Conservation (phyloP, 2,797 vertebrate species). For the Chrysocyon brachyurus region DNA sequence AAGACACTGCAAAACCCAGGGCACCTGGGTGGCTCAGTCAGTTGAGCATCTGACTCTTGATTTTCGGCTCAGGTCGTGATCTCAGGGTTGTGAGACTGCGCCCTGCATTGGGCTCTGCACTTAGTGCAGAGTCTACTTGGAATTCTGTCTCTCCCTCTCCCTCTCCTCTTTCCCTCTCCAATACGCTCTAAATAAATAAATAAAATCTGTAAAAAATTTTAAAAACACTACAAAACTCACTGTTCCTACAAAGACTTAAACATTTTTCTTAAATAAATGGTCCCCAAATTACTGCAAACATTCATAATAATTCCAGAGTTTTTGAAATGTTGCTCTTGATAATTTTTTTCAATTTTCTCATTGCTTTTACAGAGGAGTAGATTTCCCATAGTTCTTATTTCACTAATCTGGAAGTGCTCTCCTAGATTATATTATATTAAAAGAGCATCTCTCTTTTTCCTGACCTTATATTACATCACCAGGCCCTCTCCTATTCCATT, state of each 20-base stretch:
- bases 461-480: not conserved
- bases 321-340: conserved; percentile 28
- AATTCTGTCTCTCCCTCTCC: not conserved
- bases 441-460: not conserved
- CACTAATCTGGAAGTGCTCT: not conserved
- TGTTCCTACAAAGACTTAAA: not conserved
- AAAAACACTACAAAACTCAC: not conserved
- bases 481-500: not conserved
- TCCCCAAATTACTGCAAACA: not conserved
- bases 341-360: not conserved
- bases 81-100: not conserved
- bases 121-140: not conserved
- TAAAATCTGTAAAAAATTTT: not conserved
- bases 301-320: conserved; percentile 22
- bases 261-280: conserved; percentile 32
- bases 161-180: rapidly evolving
- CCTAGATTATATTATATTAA: not conserved
- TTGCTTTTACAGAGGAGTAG: not conserved
- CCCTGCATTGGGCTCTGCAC: not conserved
- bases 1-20: not conserved
- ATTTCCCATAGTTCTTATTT: not conserved
- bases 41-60: not conserved
- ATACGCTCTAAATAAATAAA: not conserved
- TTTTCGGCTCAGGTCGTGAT: not conserved
- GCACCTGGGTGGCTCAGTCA: not conserved